Evolutionary conservation across 2,113 vertebrate species (phyloP).

Genomic region (Takifugu bimaculatus): DNA sequence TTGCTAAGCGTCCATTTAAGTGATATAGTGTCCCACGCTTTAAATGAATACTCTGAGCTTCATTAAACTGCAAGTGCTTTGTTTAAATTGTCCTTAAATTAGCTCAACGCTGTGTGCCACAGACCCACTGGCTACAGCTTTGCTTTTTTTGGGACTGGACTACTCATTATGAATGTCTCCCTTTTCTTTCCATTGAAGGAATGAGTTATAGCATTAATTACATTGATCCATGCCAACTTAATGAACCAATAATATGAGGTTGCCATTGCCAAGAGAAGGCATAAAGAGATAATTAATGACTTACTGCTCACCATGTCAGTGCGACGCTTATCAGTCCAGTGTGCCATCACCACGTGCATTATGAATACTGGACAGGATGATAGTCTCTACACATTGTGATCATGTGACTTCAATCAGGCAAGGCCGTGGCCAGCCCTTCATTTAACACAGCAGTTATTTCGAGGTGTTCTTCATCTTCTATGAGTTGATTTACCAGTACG

Average conservation of each 20-base stretch:
- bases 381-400: constrained; percentile 22
- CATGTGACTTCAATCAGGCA: constrained; percentile 14
- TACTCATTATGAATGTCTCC: constrained; percentile 19
- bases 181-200: constrained; percentile 24
- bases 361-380: constrained; percentile 50
- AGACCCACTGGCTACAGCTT: constrained; percentile 16
- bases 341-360: constrained; percentile 54
- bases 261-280: constrained; percentile 60
- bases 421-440: background rate
- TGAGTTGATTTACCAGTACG: background rate
- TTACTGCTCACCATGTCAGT: constrained; percentile 56
- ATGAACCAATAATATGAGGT: constrained; percentile 66
- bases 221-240: constrained; percentile 64
- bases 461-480: constrained; percentile 14
- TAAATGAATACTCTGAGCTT: constrained; percentile 29
- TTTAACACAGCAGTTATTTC: constrained; percentile 17
- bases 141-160: constrained; percentile 12
- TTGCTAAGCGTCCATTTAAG: constrained; percentile 41
- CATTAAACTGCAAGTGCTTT: constrained; percentile 30
- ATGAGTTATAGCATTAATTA: constrained; percentile 69
- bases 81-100: constrained; percentile 39
- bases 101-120: constrained; percentile 3
- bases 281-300: constrained; percentile 72
- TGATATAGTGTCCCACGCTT: constrained; percentile 25
- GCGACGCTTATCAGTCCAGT: constrained; percentile 62